These are phyloP conservation scores for Brotula barbata DNA, from an alignment of 2,797 vertebrate species.

Conservation along the genomic window DNA sequence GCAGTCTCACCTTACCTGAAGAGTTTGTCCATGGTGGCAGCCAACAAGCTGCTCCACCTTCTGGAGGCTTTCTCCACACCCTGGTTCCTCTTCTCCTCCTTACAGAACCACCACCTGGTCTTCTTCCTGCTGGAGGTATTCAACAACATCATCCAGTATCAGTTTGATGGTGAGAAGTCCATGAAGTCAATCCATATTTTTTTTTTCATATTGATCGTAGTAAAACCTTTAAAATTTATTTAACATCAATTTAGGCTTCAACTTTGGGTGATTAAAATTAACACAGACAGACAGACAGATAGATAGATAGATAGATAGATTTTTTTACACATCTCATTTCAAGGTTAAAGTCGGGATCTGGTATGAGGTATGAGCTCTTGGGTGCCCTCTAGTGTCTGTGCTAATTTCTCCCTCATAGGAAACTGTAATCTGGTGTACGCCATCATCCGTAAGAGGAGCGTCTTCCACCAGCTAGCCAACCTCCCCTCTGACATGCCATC, in stretches of 20 bases:
- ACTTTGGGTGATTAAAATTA: too few relatives aligned
- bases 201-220: background rate
- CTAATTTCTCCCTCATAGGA: constrained; percentile 66
- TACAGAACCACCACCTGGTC: constrained; percentile 93
- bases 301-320: too few relatives aligned
- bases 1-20: constrained; percentile 97
- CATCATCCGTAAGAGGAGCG: constrained; percentile 88
- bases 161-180: constrained; percentile 88
- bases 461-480: constrained; percentile 93
- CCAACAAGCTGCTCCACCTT: constrained; percentile 95
- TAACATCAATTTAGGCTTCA: background rate
- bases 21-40: constrained; percentile 95
- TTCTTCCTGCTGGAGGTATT: constrained; percentile 97
- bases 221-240: background rate
- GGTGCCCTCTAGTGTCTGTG: too few relatives aligned
- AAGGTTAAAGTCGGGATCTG: too few relatives aligned
- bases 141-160: constrained; percentile 99
- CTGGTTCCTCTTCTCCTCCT: constrained; percentile 90
- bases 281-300: too few relatives aligned
- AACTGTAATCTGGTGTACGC: constrained; percentile 90
- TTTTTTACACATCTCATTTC: too few relatives aligned
- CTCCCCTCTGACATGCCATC: constrained; percentile 78
- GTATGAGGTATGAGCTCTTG: too few relatives aligned
- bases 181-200: background rate
- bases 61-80: constrained; percentile 94